Conservation (phyloP, 2,888 invertebrate species). For the Chloroclysta siterata region DNA sequence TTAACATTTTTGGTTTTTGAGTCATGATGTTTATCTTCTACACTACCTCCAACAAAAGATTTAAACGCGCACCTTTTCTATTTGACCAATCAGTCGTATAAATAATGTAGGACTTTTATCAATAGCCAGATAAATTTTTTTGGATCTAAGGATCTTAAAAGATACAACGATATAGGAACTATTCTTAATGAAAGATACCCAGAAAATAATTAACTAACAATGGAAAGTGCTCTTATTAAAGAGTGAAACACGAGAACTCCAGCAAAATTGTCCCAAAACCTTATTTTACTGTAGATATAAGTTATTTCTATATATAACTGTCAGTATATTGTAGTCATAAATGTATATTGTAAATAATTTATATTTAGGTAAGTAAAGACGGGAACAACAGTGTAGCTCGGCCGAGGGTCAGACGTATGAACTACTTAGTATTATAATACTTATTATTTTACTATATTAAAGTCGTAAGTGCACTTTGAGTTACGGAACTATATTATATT, state of each 20-base stretch:
- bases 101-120: neutral
- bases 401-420: conserved; percentile 59
- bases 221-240: conserved; percentile 23
- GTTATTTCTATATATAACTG: conserved; percentile 78
- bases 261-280: conserved; percentile 61
- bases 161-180: conserved; percentile 36
- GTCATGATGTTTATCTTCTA: neutral
- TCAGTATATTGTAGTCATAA: conserved; percentile 77
- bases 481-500: conserved; percentile 79
- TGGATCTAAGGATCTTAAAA: neutral
- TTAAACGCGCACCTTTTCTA: conserved; percentile 21
- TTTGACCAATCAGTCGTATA: neutral
- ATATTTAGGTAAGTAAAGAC: conserved; percentile 76
- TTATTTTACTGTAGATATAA: conserved; percentile 77
- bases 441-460: conserved; percentile 71
- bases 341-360: conserved; percentile 82
- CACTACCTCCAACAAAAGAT: conserved; percentile 16
- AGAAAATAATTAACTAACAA: conserved; percentile 26
- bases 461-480: conserved; percentile 82
- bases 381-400: conserved; percentile 74
- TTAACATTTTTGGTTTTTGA: neutral
- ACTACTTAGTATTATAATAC: conserved; percentile 73
- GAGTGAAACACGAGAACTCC: conserved; percentile 32
- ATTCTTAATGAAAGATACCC: conserved; percentile 28
- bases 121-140: neutral